Percentiles rank a stretch among this genome's conserved stretches.
phyloP scores from a whole-genome alignment of 2,113 vertebrate genomes.

The Solenodon paradoxus region DNA sequence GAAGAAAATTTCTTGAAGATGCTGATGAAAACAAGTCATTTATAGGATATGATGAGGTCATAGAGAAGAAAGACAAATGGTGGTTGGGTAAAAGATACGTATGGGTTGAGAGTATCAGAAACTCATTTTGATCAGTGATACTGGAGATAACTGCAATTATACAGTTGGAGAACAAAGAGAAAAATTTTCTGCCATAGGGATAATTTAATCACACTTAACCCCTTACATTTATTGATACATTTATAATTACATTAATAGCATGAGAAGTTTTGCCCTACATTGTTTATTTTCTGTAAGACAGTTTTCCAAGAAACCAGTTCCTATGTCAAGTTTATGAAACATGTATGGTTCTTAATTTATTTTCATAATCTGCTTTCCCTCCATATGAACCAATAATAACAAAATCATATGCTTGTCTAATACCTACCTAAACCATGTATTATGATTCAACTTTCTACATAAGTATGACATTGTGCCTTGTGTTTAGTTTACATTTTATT shows the following conservation, averaged over 20 bases:
- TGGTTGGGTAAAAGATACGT: neutral
- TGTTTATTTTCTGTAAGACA: neutral
- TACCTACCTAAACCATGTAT: neutral
- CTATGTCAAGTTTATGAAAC: neutral
- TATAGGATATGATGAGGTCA: neutral
- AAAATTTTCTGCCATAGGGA: neutral
- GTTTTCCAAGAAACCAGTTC: neutral
- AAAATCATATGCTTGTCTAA: neutral
- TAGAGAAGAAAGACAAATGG: neutral
- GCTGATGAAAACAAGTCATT: neutral
- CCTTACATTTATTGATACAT: too few relatives aligned
- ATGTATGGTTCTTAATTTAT: neutral
- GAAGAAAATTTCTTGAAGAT: neutral
- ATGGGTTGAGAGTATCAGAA: neutral
- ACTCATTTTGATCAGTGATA: neutral
- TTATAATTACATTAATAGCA: neutral
- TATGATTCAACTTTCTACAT: neutral
- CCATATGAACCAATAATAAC: neutral
- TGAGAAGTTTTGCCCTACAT: neutral
- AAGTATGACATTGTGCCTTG: neutral
- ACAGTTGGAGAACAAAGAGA: neutral
- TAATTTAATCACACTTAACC: too few relatives aligned
- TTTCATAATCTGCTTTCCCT: neutral
- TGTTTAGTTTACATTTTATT: neutral
- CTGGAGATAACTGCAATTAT: neutral